Base-by-base conservation (phyloP, 1,140 invertebrate genomes). In the Dreissena rostriformis region DNA sequence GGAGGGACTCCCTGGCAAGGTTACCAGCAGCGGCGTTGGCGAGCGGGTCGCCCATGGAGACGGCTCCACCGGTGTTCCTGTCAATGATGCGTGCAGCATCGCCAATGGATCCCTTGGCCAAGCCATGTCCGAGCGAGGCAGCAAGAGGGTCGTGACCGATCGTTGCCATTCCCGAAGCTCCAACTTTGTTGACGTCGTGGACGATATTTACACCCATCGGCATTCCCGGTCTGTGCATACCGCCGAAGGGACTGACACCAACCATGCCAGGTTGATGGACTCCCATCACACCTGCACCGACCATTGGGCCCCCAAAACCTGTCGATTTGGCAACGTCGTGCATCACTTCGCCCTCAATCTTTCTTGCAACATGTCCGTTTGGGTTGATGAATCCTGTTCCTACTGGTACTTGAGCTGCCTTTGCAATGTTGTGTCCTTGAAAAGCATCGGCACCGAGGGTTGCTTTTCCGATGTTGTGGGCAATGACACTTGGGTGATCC, bases 151-250 rank as follows among this genome's bases (percentile, higher is more conserved):
- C 79, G 29, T 73, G 79, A 14, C 79, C 79, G 0, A 73, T 52
- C 1, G 51, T 39, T 24, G 79, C 68, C n/a, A 73, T 7, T 24
- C 79, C 79, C 0, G 29, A n/a, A 15, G 66, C 22, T 19, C 68
- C 67, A n/a, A 73, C 79, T 53, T 81, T 73, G 55, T 81, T 12
- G 24, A 81, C 79, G 61, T 51, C 65, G 55, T 81, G 79, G 0
- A 81, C 79, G 19, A 68, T 52, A 55, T 79, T 53, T 28, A 28
- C 14, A 22, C 19, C 53, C 15, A 51, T 22, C 22, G 63, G 14
- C 51, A 52, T 51, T 66, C 22, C 76, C 12, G 68, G 55, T 22
- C 28, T 61, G 53, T 78, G 63, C 57, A 61, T 61, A 6, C 57
- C 57, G 22, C 22, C 22, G 6, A 61, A n/a, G 57, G 39, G 39